A percentile compares a stretch with the other conserved stretches of the same genome.
These are phyloP conservation scores for Solen grandis DNA, from an alignment of 1,140 invertebrate species.

Conservation along the genomic window DNA sequence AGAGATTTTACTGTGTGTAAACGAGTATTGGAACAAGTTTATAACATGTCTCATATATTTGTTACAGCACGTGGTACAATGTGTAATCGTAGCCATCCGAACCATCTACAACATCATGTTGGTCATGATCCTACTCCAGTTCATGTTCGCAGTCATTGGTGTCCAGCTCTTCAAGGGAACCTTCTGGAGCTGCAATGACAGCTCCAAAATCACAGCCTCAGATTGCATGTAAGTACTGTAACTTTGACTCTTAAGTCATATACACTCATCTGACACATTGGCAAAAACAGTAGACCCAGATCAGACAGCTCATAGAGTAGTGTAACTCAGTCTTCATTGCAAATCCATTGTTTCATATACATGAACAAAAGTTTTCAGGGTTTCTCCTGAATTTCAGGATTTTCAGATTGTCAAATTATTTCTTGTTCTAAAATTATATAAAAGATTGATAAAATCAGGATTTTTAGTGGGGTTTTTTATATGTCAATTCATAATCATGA, in stretches of 20 bases:
- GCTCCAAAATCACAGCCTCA: conserved; percentile 79
- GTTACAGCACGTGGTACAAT: conserved; percentile 80
- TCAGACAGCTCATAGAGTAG: too few species aligned
- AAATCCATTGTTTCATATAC: background rate
- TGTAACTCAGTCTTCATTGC: conserved; percentile 5
- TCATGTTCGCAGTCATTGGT: conserved; percentile 99
- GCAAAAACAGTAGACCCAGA: too few species aligned
- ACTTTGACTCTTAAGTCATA: background rate
- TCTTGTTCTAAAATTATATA: too few species aligned
- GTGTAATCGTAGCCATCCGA: conserved; percentile 81
- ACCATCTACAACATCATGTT: conserved; percentile 82
- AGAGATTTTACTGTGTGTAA: too few species aligned
- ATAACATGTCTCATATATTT: conserved; percentile 13
- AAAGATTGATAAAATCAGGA: too few species aligned
- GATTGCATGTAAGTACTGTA: conserved; percentile 81
- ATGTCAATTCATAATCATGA: too few species aligned
- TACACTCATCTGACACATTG: background rate
- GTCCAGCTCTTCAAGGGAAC: conserved; percentile 98
- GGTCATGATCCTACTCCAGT: conserved; percentile 98
- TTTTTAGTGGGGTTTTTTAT: too few species aligned
- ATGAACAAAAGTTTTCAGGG: too few species aligned
- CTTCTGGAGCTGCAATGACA: conserved; percentile 82
- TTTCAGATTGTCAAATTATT: too few species aligned
- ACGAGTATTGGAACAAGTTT: too few species aligned
- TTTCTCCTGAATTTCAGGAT: too few species aligned